Base-by-base conservation (phyloP, 37 sponge, comb jelly and placozoan genomes). In the Lycopodina hypogea region DNA sequence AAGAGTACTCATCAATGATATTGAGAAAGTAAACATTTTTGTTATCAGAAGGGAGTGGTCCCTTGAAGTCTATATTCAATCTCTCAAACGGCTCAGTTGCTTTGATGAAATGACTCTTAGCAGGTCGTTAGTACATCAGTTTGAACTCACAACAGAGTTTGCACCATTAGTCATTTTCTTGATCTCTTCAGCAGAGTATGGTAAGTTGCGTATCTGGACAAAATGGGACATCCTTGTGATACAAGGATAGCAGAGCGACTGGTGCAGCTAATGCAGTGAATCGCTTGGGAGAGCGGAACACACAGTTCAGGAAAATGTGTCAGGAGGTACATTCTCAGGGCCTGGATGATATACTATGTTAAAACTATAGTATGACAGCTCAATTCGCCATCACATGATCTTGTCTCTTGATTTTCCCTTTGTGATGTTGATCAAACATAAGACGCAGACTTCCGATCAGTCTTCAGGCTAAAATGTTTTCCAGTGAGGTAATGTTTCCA, bases 291-390 rank as follows among this genome's bases (percentile, higher is more conserved):
- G 17, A 40, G 69, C 69, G 34, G 69, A 36, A 68, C 69, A 38
- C 39, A 68, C 28, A 28, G 69, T 40, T 36, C 69, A 40, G 21
- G 69, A 68, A 35, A 68, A 35, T 37, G 69, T 68, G 21, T 68
- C 69, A 68, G 69, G 69, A 26, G 69, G 69, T 12, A 68, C 22
- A 37, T 68, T 68, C 40, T 68, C 69, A 68, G 40, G 14, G 28
- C 69, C 69, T 68, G 69, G 69, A 68, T 40, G 69, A 21, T 68
- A 68, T 11, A 68, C 69, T 22, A 68, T 68, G 21, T 68, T 40
- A 68, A 68, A 68, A 4, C 69, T 18, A 40, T 68, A 68, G 69
- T 40, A 68, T 9, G 69, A 68, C 21, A 68, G 34, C 21, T 68
- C 69, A 12, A 40, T 68, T 37, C 69, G 28, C 69, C 69, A 68